These are phyloP conservation scores for Heliothis peltigera DNA, from an alignment of 2,888 invertebrate species.

Conservation along the genomic window DNA sequence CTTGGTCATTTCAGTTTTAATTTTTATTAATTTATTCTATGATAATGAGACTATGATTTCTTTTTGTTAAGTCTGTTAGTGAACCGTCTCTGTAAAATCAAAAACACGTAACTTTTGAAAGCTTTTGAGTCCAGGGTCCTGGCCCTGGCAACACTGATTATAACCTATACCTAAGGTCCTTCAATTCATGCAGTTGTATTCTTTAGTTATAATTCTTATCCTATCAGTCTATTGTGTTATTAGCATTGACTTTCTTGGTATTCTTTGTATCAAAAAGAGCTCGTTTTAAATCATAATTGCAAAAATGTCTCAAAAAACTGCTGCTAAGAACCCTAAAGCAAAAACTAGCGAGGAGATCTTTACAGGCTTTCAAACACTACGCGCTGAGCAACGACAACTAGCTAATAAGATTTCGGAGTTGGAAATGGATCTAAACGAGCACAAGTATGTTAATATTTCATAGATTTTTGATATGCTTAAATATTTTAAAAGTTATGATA, in stretches of 20 bases:
- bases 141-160: no score
- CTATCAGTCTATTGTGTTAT: background rate
- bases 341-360: conserved; percentile 94
- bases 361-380: conserved; percentile 95
- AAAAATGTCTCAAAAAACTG: conserved; percentile 75
- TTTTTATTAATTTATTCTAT: no score
- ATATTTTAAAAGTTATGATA: no score
- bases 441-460: conserved; percentile 94
- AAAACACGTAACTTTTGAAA: no score
- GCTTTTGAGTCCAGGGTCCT: no score
- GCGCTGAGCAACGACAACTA: conserved; percentile 96
- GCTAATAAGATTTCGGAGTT: conserved; percentile 97
- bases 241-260: background rate
- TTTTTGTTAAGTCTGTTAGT: no score
- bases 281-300: background rate
- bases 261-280: background rate
- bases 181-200: background rate
- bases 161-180: no score
- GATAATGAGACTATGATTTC: no score
- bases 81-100: no score
- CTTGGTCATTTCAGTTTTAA: no score
- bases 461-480: no score
- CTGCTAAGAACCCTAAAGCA: conserved; percentile 80
- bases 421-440: conserved; percentile 98
- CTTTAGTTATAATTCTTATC: background rate